phyloP scores from a whole-genome alignment of 2,888 invertebrate genomes.

The Prosapia bicincta region DNA sequence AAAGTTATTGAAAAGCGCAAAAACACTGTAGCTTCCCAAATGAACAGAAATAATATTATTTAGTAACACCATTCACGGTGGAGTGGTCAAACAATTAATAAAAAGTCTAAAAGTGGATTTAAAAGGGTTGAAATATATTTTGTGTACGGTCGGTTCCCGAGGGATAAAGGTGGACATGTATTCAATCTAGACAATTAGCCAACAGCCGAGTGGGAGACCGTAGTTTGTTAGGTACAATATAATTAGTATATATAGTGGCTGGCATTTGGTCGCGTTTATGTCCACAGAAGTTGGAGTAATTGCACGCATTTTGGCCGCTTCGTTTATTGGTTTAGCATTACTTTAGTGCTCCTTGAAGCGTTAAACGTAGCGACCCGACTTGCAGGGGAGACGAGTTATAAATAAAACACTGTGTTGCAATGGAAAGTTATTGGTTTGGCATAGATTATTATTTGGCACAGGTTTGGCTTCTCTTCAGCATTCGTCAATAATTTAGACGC shows the following conservation, averaged over 20 bases:
- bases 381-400: too few relatives aligned
- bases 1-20: background rate
- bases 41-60: background rate
- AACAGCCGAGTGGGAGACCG: background rate
- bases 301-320: too few relatives aligned
- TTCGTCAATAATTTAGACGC: background rate
- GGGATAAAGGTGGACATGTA: background rate
- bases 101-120: background rate
- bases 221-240: background rate
- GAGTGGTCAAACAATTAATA: background rate
- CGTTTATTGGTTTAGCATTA: too few relatives aligned
- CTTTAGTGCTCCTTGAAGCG: too few relatives aligned
- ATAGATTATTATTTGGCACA: background rate
- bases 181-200: background rate
- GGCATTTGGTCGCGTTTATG: background rate
- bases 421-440: too few relatives aligned
- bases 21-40: background rate
- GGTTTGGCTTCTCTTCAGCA: background rate
- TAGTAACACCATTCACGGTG: background rate
- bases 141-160: background rate
- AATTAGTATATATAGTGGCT: background rate
- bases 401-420: too few relatives aligned
- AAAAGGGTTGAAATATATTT: background rate
- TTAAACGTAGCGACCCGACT: too few relatives aligned
- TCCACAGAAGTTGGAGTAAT: too few relatives aligned